Percentiles rank a stretch among this genome's conserved stretches.
These are phyloP conservation scores for Aethina tumida DNA, from an alignment of 1,140 invertebrate species.

Conservation along the genomic window DNA sequence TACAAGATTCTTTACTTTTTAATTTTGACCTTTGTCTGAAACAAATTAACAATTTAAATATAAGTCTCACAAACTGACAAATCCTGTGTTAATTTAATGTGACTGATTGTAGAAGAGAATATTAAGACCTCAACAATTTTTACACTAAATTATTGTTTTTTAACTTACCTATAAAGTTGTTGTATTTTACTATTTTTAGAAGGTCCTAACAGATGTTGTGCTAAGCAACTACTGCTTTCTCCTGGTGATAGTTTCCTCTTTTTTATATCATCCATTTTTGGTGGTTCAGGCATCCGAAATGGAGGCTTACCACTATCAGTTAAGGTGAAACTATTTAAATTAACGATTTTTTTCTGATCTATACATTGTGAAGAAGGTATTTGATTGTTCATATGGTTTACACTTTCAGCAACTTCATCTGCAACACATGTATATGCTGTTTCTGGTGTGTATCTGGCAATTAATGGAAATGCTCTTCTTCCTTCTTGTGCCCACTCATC, in stretches of 20 bases:
- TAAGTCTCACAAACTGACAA: neutral
- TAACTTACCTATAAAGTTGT: conserved; percentile 32
- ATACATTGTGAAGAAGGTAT: conserved; percentile 33
- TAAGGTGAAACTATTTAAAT: conserved; percentile 10
- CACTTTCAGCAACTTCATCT: conserved; percentile 50
- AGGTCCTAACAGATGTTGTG: conserved; percentile 29
- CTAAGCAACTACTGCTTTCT: conserved; percentile 26
- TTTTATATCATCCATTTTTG: conserved; percentile 29
- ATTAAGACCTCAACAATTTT: neutral
- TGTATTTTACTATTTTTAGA: conserved; percentile 33
- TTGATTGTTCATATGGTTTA: conserved; percentile 40
- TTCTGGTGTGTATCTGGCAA: conserved; percentile 70
- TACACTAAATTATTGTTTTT: too few species aligned
- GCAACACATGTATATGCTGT: conserved; percentile 76
- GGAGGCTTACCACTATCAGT: conserved; percentile 19
- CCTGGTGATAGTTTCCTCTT: conserved; percentile 27
- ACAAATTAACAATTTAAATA: conserved; percentile 2
- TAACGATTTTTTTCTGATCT: conserved; percentile 25
- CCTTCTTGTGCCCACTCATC: conserved; percentile 83
- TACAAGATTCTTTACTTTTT: conserved; percentile 16
- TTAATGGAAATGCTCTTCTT: conserved; percentile 64
- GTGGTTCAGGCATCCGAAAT: conserved; percentile 23
- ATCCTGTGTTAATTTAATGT: conserved; percentile 5
- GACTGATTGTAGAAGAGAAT: conserved; percentile 5
- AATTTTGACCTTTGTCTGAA: conserved; percentile 23